Base-by-base conservation (phyloP, 2,113 vertebrate species). In the Poecilia latipinna region DNA sequence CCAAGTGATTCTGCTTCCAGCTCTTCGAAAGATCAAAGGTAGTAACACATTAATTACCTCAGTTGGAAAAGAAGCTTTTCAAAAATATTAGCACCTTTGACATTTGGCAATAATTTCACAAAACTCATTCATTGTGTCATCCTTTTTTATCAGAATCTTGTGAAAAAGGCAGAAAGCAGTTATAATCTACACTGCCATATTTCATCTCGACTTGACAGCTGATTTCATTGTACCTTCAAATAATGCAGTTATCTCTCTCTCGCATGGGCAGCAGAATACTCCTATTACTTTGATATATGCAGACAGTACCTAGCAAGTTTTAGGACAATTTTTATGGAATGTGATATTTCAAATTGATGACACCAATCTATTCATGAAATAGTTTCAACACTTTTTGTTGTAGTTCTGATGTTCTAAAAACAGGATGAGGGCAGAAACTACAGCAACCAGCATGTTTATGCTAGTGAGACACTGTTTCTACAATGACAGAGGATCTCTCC, bases 51-150 rank as follows among this genome's bases (percentile, higher is more conserved):
- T 68, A 85, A 88, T 85, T 77, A 74, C 78, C 82, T 78, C 77
- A 86, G 89, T 65, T 72, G 68, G 57, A 33, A 78, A 70, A 77
- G 87, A 72, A 44, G 66, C 82, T 89, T 86, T 85, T 90, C 83
- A 89, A 90, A 90, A 90, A 91, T 79, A 90, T 88, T 87, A 92
- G 84, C 68, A 86, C 54, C 79, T 86, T 60, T 83, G 83, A 91
- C 88, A 91, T 90, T 93, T 88, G 88, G 74, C 86, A 78, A 66
- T 85, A 79, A 62, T 78, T 90, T 88, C 79, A 84, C 75, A 42
- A 60, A 80, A 65, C 63, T 61, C 33, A 8, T 57, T 80, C 65
- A 57, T 83, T 61, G 72, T 73, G 81, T 75, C 79, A 75, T 90
- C 68, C 51, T 69, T 70, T 89, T 89, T 87, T 72, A 78, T 75